phyloP scores from a whole-genome alignment of 2,113 vertebrate species.

The Dicrurus megarhynchus region DNA sequence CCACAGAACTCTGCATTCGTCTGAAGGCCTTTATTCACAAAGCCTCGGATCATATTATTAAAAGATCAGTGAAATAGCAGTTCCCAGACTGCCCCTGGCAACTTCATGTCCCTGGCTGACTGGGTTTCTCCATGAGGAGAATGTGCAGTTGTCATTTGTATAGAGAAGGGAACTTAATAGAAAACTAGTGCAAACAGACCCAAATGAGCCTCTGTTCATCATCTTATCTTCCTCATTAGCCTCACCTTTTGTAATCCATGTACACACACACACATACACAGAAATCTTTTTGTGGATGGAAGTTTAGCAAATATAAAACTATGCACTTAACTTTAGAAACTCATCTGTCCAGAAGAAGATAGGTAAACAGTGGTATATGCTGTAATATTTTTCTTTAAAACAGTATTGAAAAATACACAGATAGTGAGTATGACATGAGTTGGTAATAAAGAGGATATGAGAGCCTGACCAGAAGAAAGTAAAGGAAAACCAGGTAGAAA shows the following conservation, averaged over 20 bases:
- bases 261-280: rapidly evolving
- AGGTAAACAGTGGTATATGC: background rate
- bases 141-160: background rate
- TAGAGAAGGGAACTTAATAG: background rate
- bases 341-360: background rate
- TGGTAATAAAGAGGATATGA: background rate
- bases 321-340: background rate
- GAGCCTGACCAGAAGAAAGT: background rate
- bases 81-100: background rate
- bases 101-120: background rate
- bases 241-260: background rate
- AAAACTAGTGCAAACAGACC: background rate
- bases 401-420: background rate
- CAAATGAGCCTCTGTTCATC: background rate
- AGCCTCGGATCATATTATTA: constrained; percentile 34
- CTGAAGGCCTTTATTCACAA: constrained; percentile 47
- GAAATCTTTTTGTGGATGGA: background rate
- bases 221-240: background rate
- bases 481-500: background rate
- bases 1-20: background rate
- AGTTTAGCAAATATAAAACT: background rate
- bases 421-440: background rate
- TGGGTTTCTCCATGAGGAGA: background rate
- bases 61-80: constrained; percentile 39
- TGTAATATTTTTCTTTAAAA: background rate